Base-by-base conservation (phyloP, 2,888 invertebrate genomes). In the Synergus laeviventris region DNA sequence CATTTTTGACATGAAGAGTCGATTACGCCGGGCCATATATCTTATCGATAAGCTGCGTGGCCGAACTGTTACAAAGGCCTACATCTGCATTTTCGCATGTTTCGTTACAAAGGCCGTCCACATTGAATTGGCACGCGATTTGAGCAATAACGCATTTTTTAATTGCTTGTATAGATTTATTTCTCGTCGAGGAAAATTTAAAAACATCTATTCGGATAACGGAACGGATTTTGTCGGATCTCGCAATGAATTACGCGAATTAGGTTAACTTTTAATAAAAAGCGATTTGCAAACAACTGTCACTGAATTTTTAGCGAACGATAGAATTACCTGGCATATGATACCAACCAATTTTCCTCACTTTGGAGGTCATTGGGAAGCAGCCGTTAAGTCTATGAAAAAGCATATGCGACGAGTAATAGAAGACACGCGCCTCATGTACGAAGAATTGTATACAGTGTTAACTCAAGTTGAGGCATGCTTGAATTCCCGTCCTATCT, bases 201-300 rank as follows among this genome's bases (percentile, higher is more conserved):
- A 38, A 8, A 61, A 83, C 1, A 82, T 90, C 0, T 84, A 81
- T 54, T 86, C 85, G 7, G 88, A 89, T 61, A 86, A 86, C 54
- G 88, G 87, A 0, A 83, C 83, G 1, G 88, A 87, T 73, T 89
- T 89, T 70, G 78, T 85, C 2, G 88, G 88, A 9, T 87, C 87
- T 9, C 78, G 81, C 9, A 81, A 81, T 8, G 80, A 84, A 60
- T 64, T 87, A 5, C 73, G 78, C n/a, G 82, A 83, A 39, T 31
- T 84, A 9, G 14, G 42, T 5, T 24, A 38, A 4, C 24, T 74
- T 9, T 31, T 9, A 18, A 54, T 8, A 42, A 59, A 1, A 16
- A 21, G 36, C 21, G 74, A 12, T 73, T 62, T 38, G 5, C 75
- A 76, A 76, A 31, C 73, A 2, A 12, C 60, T 7, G 42, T 42